Conservation (phyloP, 2,797 vertebrate genomes). For the Gadopsis bispinosus region DNA sequence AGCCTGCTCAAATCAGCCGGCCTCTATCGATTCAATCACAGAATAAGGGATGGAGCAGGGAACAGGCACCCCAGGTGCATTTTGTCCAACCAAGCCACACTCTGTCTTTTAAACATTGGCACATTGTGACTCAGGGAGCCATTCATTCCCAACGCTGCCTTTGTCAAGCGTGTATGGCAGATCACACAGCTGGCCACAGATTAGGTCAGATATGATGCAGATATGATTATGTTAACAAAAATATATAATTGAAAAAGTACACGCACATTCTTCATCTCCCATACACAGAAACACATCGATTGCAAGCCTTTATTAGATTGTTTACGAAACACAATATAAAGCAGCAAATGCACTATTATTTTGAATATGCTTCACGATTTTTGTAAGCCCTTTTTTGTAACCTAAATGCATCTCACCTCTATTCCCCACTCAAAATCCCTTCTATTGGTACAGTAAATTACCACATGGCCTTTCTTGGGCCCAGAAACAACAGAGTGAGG, state of each 20-base stretch:
- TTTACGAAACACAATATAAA: slow-evolving; percentile 1
- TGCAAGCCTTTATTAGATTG: neutral
- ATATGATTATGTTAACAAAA: slow-evolving; percentile 6
- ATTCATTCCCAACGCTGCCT: slow-evolving; percentile 48
- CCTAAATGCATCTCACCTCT: slow-evolving; percentile 23
- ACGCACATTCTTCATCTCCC: neutral
- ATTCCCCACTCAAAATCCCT: slow-evolving; percentile 4
- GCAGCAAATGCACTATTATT: neutral
- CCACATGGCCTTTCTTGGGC: slow-evolving; percentile 18
- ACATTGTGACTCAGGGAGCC: slow-evolving; percentile 51
- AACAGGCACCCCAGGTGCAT: slow-evolving; percentile 69
- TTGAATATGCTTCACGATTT: neutral
- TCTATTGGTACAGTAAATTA: slow-evolving; percentile 32
- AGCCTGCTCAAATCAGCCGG: slow-evolving; percentile 65
- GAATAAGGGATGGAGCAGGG: slow-evolving; percentile 74
- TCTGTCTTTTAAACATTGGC: slow-evolving; percentile 73
- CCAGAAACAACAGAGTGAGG: neutral
- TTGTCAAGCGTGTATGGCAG: slow-evolving; percentile 32
- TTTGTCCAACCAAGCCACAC: slow-evolving; percentile 67
- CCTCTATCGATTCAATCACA: slow-evolving; percentile 81
- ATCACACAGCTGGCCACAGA: slow-evolving; percentile 31
- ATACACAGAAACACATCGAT: slow-evolving; percentile 4
- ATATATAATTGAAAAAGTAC: slow-evolving; percentile 5
- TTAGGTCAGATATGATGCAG: slow-evolving; percentile 13
- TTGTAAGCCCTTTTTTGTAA: neutral